A percentile compares a stretch with the other conserved stretches of the same genome.
Conservation (phyloP, 2,888 invertebrate genomes). For the Drosophila prolongata region DNA sequence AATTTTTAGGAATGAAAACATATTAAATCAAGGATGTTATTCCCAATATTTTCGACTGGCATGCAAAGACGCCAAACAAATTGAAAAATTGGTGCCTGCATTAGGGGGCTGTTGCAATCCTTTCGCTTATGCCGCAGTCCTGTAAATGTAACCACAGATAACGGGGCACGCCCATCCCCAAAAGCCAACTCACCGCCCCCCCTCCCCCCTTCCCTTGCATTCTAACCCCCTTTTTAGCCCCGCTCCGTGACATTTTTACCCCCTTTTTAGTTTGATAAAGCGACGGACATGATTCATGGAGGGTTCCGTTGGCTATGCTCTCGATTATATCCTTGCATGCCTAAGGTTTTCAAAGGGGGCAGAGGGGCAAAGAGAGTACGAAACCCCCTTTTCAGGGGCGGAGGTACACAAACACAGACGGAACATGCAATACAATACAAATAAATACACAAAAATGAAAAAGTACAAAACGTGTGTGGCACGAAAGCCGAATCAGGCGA, state of each 20-base stretch:
- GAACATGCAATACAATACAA: slow-evolving; percentile 44
- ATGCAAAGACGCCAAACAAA: slow-evolving; percentile 54
- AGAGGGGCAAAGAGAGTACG: neutral
- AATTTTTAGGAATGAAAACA: neutral
- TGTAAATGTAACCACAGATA: slow-evolving; percentile 65
- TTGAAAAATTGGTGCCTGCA: slow-evolving; percentile 74
- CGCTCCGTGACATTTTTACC: neutral
- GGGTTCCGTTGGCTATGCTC: slow-evolving; percentile 39
- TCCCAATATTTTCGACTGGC: slow-evolving; percentile 26
- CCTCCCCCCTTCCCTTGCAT: no score
- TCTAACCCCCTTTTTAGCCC: neutral
- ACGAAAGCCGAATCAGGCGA: slow-evolving; percentile 52
- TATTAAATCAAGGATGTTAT: slow-evolving; percentile 7
- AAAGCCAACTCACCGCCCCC: neutral
- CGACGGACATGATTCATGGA: slow-evolving; percentile 73
- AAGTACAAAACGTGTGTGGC: slow-evolving; percentile 52
- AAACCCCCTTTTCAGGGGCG: slow-evolving; percentile 2
- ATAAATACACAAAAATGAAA: slow-evolving; percentile 29
- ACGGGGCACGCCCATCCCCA: slow-evolving; percentile 2
- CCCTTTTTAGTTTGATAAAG: slow-evolving; percentile 63
- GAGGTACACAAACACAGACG: slow-evolving; percentile 31
- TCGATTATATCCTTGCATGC: slow-evolving; percentile 47
- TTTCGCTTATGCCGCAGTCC: neutral
- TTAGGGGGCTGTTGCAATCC: slow-evolving; percentile 14
- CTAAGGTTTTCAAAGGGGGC: slow-evolving; percentile 18